Evolutionary conservation across 1,140 invertebrate genomes (phyloP), one percentile per base, ranked within the genome.

Genomic region (Cecropterus lyciades): DNA sequence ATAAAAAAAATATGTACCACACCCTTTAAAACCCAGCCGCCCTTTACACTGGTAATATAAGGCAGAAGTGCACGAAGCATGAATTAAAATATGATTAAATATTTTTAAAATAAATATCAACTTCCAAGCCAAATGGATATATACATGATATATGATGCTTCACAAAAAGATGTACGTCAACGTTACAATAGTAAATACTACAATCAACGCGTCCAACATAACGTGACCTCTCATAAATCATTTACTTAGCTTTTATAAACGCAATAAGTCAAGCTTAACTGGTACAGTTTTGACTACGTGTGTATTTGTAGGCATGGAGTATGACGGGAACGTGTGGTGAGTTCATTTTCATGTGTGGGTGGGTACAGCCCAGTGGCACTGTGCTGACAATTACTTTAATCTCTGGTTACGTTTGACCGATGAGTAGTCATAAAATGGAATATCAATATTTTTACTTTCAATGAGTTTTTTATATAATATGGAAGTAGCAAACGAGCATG

Each of bases 181-280:
- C 10, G 24, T 11, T 37, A 53, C 51, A 15, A 53, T 27, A 37
- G 14, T 10, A 53, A 53, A 53, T 53, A 53, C 51, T 53, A 53
- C 51, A 53, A 10, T 10, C 3, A 16, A 0, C 3, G 27, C 8
- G 13, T 11, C 51, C 51, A 53, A 14, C 33, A 37, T 53, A 37
- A 53, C 5, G 33, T 53, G 51, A 53, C 13, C 24, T 53, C n/a
- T 37, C 33, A 37, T 37, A 11, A 10, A 37, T 37, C 33, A n/a
- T 10, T n/a, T 37, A 37, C 9, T 30, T 11, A 37, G 9, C 33
- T n/a, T 30, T 30, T n/a, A 11, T n/a, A 10, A 33, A n/a, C n/a
- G n/a, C 33, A 37, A 37, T 53, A 30, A 24, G 9, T 53, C 51
- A 53, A 33, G 14, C 13, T 52, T 27, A 15, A 52, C 13, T 52